Base-by-base conservation (phyloP, 1,140 invertebrate species). In the Kradibia gibbosae region DNA sequence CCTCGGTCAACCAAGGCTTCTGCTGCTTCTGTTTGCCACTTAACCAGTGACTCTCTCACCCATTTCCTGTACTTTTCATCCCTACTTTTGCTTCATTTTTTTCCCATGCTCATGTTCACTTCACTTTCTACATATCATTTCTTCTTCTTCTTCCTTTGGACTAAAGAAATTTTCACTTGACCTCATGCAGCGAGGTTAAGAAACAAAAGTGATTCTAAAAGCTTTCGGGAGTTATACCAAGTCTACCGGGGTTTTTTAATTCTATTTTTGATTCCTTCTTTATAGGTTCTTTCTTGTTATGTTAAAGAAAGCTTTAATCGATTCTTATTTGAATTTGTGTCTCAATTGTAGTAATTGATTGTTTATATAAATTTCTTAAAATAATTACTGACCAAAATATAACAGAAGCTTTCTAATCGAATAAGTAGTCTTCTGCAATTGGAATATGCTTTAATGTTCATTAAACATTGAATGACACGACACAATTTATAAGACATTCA, bases 121-220 rank as follows among this genome's bases (percentile, higher is more conserved):
- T 57, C 72, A 36, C 36, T 39, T 71, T 11, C 17, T 31, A 5
- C 20, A 20, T 39, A 20, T 31, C 10, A n/a, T 45, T 50, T 20
- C 55, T 42, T 78, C 55, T 55, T 28, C 48, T 45, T 73, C 15
- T 73, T 67, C 39, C 48, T 25, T 28, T 28, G 20, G 34, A 36
- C 25, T 25, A 15, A 13, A 31, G 45, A 31, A 79, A 78, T 72
- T 82, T 77, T 81, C 71, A 75, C 78, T 82, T 75, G 53, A 36
- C 53, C 50, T 45, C 0, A 28, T 39, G 5, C 22, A 25, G 34
- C 42, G 20, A 62, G 42, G 8, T 74, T 36, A 80, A 53, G 53
- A 72, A 45, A 74, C 67, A 55, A 80, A 74, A 80, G 78, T 74
- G 78, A 80, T 74, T 80, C 74, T 80, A 13, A 74, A 57, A 74